These are phyloP conservation scores for Capromys pilorides DNA, from an alignment of 2,797 vertebrate species.

Conservation along the genomic window DNA sequence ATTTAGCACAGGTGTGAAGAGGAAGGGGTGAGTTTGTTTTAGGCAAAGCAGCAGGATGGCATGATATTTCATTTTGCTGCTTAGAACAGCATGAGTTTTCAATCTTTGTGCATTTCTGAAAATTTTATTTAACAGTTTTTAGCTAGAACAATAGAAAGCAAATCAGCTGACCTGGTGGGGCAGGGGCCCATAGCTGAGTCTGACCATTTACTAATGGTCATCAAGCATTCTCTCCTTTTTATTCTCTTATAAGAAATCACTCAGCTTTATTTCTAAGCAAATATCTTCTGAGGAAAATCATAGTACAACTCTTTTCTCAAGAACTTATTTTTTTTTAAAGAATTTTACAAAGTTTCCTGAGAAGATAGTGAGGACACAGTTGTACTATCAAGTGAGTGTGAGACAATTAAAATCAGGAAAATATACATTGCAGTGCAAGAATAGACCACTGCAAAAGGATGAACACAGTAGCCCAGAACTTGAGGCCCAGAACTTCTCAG, in stretches of 20 bases:
- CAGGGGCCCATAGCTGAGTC: neutral
- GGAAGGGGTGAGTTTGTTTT: neutral
- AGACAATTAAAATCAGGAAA: neutral
- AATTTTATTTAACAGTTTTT: neutral
- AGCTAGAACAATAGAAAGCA: neutral
- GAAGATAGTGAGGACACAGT: neutral
- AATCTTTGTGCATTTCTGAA: neutral
- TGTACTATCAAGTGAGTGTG: neutral
- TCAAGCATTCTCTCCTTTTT: neutral
- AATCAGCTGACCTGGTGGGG: neutral
- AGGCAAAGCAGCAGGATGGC: no score
- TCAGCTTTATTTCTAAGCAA: constrained; percentile 4
- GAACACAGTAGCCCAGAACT: neutral
- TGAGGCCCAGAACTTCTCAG: neutral
- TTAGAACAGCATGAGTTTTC: neutral
- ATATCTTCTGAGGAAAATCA: neutral
- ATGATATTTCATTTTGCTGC: neutral
- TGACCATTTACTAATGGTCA: neutral
- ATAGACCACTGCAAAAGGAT: no score
- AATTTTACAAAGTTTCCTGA: neutral
- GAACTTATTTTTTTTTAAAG: neutral
- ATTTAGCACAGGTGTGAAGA: neutral
- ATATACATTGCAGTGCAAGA: neutral
- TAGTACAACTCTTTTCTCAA: neutral
- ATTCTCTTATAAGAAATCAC: neutral